These are phyloP conservation scores for Melieria crassipennis DNA, from an alignment of 2,888 invertebrate genomes.

Conservation along the genomic window DNA sequence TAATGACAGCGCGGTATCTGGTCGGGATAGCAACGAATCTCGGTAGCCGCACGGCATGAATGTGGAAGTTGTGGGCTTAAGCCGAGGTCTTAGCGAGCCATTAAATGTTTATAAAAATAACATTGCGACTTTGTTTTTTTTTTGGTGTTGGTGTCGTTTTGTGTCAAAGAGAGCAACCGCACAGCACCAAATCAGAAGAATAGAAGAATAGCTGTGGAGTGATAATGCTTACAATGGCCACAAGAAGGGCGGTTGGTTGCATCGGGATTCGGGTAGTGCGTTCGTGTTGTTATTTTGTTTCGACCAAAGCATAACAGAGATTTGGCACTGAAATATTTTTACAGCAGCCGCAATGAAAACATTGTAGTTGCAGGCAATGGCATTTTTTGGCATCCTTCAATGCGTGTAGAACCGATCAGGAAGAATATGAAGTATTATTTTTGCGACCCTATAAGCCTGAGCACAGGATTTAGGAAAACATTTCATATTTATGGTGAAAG, in stretches of 20 bases:
- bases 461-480: background rate
- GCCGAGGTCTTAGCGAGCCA: conserved; percentile 31
- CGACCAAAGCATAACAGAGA: too few relatives aligned
- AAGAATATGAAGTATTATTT: too few relatives aligned
- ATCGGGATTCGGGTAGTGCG: too few relatives aligned
- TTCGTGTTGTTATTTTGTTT: too few relatives aligned
- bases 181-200: background rate
- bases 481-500: background rate
- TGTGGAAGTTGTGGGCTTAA: conserved; percentile 44
- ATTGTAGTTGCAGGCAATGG: background rate
- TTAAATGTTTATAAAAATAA: conserved; percentile 54
- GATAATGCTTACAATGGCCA: too few relatives aligned
- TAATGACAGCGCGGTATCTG: too few relatives aligned
- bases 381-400: too few relatives aligned
- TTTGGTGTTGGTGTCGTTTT: background rate
- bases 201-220: too few relatives aligned
- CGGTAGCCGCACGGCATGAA: background rate
- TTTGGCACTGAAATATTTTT: background rate
- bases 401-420: too few relatives aligned
- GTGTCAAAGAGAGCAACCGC: background rate
- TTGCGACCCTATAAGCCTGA: background rate
- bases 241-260: too few relatives aligned
- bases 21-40: background rate
- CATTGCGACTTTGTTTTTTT: conserved; percentile 37
- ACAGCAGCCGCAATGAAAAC: background rate